Percentiles rank a stretch among this genome's conserved stretches.
These are phyloP conservation scores for Tipula unca DNA, from an alignment of 2,888 invertebrate species.

Conservation along the genomic window DNA sequence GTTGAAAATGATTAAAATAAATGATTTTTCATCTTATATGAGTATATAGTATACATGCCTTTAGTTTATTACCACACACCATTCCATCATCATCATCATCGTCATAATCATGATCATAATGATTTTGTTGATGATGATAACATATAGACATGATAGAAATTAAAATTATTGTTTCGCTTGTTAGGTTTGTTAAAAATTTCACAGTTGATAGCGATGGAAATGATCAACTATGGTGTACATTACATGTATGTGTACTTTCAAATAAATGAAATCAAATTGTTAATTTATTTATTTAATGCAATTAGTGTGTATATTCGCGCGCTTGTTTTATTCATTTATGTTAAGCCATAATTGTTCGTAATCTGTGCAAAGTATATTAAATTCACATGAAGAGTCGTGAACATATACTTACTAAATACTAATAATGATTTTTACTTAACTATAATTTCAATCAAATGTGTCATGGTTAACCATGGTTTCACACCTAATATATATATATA, in stretches of 20 bases:
- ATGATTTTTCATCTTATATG: neutral
- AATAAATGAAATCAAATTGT: neutral
- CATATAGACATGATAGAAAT: neutral
- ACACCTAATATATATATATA: too few species aligned
- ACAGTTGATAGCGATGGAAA: neutral
- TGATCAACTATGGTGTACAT: neutral
- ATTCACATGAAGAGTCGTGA: too few species aligned
- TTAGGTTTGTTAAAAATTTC: neutral
- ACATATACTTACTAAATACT: too few species aligned
- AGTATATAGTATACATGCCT: neutral
- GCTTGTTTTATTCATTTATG: too few species aligned
- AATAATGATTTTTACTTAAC: too few species aligned
- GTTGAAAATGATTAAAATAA: neutral
- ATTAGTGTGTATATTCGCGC: neutral
- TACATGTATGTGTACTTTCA: neutral
- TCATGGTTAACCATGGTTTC: too few species aligned
- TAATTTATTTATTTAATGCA: neutral
- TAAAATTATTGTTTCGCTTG: neutral
- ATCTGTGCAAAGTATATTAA: too few species aligned
- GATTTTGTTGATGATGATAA: neutral
- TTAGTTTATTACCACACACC: neutral
- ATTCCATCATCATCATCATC: neutral
- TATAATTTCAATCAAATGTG: too few species aligned
- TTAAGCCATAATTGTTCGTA: too few species aligned
- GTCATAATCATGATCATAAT: neutral